Conservation (phyloP, 2,113 vertebrate species). For the Dipodomys stephensi region DNA sequence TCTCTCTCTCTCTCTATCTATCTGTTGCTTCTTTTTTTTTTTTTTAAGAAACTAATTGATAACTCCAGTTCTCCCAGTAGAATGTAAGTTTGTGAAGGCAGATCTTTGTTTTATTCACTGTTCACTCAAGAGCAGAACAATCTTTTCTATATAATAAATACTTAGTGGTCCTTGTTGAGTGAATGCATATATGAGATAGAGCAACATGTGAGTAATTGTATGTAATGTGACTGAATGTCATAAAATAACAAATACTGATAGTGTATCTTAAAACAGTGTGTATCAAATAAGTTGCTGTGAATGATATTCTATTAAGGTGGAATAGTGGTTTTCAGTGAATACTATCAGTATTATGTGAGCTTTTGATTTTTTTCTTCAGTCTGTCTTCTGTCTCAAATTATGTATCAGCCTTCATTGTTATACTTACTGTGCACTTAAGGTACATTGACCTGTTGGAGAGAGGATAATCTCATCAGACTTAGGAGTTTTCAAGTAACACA, state of each 20-base stretch:
- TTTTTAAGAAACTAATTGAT: not conserved
- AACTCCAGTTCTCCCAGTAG: not conserved
- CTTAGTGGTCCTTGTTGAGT: not conserved
- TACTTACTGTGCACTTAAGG: not conserved
- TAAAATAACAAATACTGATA: not conserved
- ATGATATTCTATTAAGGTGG: not conserved
- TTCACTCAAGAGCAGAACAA: not conserved
- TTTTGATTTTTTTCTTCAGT: slow-evolving; percentile 14
- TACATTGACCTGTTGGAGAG: not conserved
- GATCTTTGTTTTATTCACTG: not conserved
- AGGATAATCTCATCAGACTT: not conserved
- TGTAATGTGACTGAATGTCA: not conserved
- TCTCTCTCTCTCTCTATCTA: too few relatives aligned
- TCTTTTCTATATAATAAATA: not conserved
- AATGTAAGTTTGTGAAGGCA: not conserved
- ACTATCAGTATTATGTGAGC: not conserved
- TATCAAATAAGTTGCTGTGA: not conserved
- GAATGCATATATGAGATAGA: not conserved
- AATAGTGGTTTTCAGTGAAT: slow-evolving; percentile 32
- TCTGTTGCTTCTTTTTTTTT: too few relatives aligned
- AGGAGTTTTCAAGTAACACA: not conserved
- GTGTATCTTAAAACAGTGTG: too few relatives aligned
- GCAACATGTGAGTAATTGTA: not conserved
- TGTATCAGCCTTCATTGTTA: not conserved
- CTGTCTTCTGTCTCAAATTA: not conserved